A percentile compares a stretch with the other conserved stretches of the same genome.
Evolutionary conservation across 2,113 vertebrate species (phyloP).

Genomic region (Uria aalge): DNA sequence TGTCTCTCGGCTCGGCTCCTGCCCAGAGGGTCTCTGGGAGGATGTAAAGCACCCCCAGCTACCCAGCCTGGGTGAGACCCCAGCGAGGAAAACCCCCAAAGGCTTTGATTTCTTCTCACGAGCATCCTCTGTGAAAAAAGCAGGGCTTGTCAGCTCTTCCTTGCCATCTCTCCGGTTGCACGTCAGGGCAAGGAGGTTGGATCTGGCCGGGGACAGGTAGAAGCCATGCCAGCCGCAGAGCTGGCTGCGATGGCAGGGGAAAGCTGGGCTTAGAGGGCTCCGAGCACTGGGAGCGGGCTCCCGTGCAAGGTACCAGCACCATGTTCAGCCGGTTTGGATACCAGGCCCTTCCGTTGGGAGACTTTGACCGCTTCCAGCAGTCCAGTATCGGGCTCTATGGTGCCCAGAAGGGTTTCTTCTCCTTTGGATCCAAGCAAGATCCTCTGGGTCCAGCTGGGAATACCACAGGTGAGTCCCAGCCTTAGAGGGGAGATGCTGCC

Average conservation of each 20-base stretch:
- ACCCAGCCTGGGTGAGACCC: neutral
- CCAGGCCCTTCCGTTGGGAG: constrained; percentile 76
- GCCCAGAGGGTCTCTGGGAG: neutral
- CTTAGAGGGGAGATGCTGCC: neutral
- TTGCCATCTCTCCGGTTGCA: rapidly evolving
- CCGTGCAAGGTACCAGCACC: neutral
- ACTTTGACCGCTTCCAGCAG: constrained; percentile 59
- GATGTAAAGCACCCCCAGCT: neutral
- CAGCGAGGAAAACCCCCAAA: neutral
- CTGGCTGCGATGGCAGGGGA: neutral
- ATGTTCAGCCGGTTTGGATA: constrained; percentile 78
- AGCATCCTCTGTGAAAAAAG: neutral
- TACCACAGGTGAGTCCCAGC: constrained; percentile 39
- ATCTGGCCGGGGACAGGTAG: neutral
- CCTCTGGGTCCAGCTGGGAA: neutral
- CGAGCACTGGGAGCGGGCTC: rapidly evolving
- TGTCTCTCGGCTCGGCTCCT: neutral
- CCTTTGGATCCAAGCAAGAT: constrained; percentile 12
- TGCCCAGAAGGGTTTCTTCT: constrained; percentile 53
- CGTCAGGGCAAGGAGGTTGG: rapidly evolving
- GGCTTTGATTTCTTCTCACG: neutral
- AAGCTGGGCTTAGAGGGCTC: neutral
- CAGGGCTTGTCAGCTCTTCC: neutral
- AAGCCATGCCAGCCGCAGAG: neutral
- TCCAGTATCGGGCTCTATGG: constrained; percentile 75